These are phyloP conservation scores for Heliconius congener DNA, from an alignment of 1,140 invertebrate species.

Conservation along the genomic window DNA sequence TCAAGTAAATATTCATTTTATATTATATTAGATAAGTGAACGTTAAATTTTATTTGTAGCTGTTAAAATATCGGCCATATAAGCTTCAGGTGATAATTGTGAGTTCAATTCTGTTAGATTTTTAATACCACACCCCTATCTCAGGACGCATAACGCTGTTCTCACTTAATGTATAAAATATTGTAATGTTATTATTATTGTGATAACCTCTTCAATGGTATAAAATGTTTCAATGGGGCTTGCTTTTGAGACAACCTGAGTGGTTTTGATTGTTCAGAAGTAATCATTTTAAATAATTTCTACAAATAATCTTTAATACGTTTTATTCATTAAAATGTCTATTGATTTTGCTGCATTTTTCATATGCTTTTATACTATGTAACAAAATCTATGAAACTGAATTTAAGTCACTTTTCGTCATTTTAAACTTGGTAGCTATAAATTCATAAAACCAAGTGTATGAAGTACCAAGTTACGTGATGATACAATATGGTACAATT, in stretches of 20 bases:
- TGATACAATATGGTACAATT: no score
- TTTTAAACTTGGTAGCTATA: no score
- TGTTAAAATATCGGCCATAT: not conserved
- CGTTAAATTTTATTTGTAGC: not conserved
- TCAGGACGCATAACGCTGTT: constrained; percentile 51
- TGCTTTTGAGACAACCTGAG: constrained; percentile 51
- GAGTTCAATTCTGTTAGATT: constrained; percentile 38
- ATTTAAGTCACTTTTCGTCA: no score
- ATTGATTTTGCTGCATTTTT: no score
- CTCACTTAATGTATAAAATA: constrained; percentile 72
- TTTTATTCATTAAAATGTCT: no score
- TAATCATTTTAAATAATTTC: constrained; percentile 10
- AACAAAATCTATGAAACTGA: no score
- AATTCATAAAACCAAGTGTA: no score
- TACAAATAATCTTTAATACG: no score
- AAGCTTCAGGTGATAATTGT: not conserved
- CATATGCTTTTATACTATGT: no score
- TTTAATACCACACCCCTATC: constrained; percentile 44
- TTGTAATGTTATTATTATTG: constrained; percentile 77
- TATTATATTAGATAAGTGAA: not conserved
- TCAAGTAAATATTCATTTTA: not conserved
- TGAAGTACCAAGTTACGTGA: no score
- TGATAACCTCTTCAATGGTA: constrained; percentile 61
- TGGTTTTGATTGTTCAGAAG: constrained; percentile 27
- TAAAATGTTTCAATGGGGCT: constrained; percentile 62